Percentiles rank a stretch among this genome's conserved stretches.
Evolutionary conservation across 2,113 vertebrate species (phyloP).

Genomic region (Emydocephalus ijimae): DNA sequence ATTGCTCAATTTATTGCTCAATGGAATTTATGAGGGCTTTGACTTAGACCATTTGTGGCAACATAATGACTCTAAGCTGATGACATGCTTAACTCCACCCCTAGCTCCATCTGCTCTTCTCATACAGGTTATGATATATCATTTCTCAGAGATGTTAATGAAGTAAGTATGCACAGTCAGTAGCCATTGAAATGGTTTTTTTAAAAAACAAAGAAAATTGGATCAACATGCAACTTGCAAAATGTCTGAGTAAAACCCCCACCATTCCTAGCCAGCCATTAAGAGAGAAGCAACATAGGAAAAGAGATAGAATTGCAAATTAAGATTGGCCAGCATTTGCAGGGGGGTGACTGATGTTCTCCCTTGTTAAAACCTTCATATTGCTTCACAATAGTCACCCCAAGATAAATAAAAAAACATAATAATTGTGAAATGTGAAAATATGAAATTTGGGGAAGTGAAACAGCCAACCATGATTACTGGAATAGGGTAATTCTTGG

Average conservation of each 20-base stretch:
- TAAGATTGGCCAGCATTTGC: neutral
- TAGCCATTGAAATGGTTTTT: neutral
- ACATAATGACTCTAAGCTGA: neutral
- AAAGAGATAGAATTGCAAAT: neutral
- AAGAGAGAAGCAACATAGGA: neutral
- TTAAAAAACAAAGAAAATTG: too few species aligned
- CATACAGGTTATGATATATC: neutral
- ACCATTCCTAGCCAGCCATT: neutral
- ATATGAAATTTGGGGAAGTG: neutral
- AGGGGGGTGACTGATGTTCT: neutral
- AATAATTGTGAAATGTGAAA: neutral
- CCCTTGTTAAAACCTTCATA: too few species aligned
- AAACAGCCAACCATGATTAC: neutral
- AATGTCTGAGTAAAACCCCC: neutral
- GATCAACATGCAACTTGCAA: neutral
- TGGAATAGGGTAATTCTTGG: neutral
- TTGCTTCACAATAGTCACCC: neutral
- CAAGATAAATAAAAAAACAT: neutral
- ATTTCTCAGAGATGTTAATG: neutral
- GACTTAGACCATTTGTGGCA: neutral
- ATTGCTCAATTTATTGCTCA: neutral
- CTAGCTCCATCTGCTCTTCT: neutral
- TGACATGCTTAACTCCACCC: neutral
- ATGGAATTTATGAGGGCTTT: neutral
- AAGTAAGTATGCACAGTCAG: neutral